Evolutionary conservation across 2,113 vertebrate genomes (phyloP).

Genomic region (Columba janthina): DNA sequence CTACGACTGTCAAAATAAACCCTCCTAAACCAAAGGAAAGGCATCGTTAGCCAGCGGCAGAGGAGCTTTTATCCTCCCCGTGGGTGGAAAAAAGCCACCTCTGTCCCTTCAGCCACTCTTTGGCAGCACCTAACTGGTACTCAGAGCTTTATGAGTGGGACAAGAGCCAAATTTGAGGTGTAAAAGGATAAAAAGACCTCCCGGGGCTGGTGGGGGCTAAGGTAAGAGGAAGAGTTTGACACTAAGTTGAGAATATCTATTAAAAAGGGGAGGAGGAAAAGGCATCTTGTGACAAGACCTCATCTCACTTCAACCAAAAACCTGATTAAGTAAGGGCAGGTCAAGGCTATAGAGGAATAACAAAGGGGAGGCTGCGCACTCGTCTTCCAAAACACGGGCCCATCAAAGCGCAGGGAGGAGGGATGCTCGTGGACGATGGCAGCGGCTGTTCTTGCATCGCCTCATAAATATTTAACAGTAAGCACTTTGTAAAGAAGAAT

Average conservation of each 20-base stretch:
- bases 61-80: not conserved
- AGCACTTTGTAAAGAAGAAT: constrained; percentile 70
- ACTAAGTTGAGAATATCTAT: not conserved
- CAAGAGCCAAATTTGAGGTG: not conserved
- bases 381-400: not conserved
- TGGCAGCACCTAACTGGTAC: not conserved
- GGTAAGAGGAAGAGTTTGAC: not conserved
- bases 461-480: constrained; percentile 77
- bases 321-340: not conserved
- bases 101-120: not conserved
- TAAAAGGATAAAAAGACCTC: not conserved
- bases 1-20: not conserved
- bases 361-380: not conserved
- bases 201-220: not conserved
- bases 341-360: not conserved
- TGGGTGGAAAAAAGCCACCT: not conserved
- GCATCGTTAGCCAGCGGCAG: not conserved
- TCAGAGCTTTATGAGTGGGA: fast-evolving
- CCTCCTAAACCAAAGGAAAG: not conserved
- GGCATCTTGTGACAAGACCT: not conserved
- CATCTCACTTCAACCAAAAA: too few species aligned
- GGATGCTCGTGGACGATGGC: not conserved
- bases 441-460: not conserved
- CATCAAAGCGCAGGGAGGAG: not conserved
- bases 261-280: not conserved